A percentile compares a stretch with the other conserved stretches of the same genome.
Conservation (phyloP, 2,113 vertebrate genomes). For the Semicossyphus pulcher region DNA sequence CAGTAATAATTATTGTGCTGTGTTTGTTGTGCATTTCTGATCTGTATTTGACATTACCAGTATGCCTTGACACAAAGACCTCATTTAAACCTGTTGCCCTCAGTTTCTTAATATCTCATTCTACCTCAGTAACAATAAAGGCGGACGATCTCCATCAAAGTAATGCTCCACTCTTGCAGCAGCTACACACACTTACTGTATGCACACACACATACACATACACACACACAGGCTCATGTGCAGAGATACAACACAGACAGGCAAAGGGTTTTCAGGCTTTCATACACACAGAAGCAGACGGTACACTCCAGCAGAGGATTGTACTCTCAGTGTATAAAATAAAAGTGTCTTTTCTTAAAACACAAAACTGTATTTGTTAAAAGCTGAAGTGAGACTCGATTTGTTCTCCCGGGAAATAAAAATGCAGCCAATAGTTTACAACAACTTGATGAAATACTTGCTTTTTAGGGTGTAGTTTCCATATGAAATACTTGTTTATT, state of each 20-base stretch:
- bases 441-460: slow-evolving; percentile 73
- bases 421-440: slow-evolving; percentile 76
- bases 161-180: slow-evolving; percentile 51
- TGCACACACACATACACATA: slow-evolving; percentile 2
- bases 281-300: slow-evolving; percentile 36
- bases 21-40: slow-evolving; percentile 77
- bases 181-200: slow-evolving; percentile 35
- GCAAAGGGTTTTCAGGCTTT: slow-evolving; percentile 36
- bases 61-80: slow-evolving; percentile 79
- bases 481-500: slow-evolving; percentile 51
- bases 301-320: slow-evolving; percentile 55
- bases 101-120: slow-evolving; percentile 73
- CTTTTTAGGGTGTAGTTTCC: slow-evolving; percentile 64
- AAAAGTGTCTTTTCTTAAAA: slow-evolving; percentile 39
- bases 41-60: slow-evolving; percentile 79
- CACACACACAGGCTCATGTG: slow-evolving; percentile 19
- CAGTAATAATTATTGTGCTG: slow-evolving; percentile 76
- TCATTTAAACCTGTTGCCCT: slow-evolving; percentile 78
- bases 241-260: slow-evolving; percentile 36
- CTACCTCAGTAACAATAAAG: slow-evolving; percentile 77
- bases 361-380: slow-evolving; percentile 45
- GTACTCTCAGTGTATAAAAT: slow-evolving; percentile 41
- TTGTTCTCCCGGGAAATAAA: slow-evolving; percentile 62
- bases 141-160: slow-evolving; percentile 44
- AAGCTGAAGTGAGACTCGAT: slow-evolving; percentile 57